Conservation (phyloP, 2,888 invertebrate genomes). For the Lepidochrysops patricia region DNA sequence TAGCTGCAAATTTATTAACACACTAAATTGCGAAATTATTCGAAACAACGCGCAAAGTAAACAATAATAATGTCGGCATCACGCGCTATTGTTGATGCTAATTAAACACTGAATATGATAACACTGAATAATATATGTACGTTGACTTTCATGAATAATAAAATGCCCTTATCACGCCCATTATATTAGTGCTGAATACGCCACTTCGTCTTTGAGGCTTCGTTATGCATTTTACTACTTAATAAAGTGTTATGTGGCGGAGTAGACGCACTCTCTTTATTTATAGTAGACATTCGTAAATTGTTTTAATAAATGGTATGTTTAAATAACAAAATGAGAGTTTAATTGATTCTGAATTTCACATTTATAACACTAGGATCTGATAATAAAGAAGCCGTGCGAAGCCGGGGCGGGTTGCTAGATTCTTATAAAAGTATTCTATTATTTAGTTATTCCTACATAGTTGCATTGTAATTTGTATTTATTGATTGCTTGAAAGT, state of each 20-base stretch:
- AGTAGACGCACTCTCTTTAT: neutral
- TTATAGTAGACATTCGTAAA: too few relatives aligned
- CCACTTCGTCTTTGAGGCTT: neutral
- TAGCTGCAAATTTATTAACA: neutral
- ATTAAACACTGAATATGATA: neutral
- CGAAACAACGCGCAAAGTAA: neutral
- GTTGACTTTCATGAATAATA: neutral
- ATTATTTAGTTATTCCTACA: too few relatives aligned
- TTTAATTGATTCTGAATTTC: too few relatives aligned
- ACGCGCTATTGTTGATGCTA: neutral
- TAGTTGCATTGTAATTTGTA: too few relatives aligned
- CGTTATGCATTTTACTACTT: neutral
- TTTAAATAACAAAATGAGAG: too few relatives aligned
- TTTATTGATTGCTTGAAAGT: neutral
- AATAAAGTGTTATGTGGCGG: neutral
- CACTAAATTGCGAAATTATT: neutral
- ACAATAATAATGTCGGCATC: neutral
- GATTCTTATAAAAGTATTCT: too few relatives aligned
- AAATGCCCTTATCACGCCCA: neutral
- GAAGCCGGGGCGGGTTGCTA: too few relatives aligned
- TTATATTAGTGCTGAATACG: neutral
- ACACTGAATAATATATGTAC: neutral
- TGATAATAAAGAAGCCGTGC: too few relatives aligned
- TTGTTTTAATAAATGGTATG: too few relatives aligned
- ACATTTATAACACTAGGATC: too few relatives aligned